Conservation (phyloP, 2,888 invertebrate genomes). For the Entomobrya proxima region DNA sequence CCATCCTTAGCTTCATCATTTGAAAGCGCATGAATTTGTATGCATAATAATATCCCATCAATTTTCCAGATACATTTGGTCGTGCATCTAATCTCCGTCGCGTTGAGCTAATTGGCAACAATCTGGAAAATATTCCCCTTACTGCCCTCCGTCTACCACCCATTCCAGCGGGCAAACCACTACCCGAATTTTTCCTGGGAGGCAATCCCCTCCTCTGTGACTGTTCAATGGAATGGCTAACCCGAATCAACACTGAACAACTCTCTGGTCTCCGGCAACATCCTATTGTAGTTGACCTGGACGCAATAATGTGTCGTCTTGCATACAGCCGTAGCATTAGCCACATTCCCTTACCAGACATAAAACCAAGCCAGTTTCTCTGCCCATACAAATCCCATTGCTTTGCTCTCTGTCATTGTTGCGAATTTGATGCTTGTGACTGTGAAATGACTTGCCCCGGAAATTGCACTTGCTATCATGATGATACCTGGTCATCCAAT, state of each 20-base stretch:
- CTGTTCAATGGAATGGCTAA: conserved; percentile 92
- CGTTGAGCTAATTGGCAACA: conserved; percentile 87
- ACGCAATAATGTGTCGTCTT: conserved; percentile 86
- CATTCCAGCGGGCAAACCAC: conserved; percentile 83
- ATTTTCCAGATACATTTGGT: conserved; percentile 74
- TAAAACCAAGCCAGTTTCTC: conserved; percentile 86
- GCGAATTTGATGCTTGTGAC: conserved; percentile 93
- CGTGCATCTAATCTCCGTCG: conserved; percentile 82
- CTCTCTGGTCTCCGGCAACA: conserved; percentile 84
- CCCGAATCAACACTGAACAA: conserved; percentile 87
- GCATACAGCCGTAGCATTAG: conserved; percentile 80
- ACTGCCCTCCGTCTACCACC: conserved; percentile 84
- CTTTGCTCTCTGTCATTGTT: conserved; percentile 91
- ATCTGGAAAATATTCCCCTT: conserved; percentile 84
- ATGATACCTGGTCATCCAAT: conserved; percentile 90
- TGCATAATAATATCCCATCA: neutral
- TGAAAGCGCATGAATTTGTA: neutral
- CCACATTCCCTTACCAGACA: conserved; percentile 81
- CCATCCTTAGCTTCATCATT: neutral
- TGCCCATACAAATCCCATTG: conserved; percentile 85
- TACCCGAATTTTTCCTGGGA: conserved; percentile 88
- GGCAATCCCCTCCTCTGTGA: conserved; percentile 91
- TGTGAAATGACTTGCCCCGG: conserved; percentile 93
- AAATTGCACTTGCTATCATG: conserved; percentile 91
- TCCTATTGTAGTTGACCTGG: conserved; percentile 88